Base-by-base conservation (phyloP, 2,888 invertebrate species). In the Geotrupes spiniger region DNA sequence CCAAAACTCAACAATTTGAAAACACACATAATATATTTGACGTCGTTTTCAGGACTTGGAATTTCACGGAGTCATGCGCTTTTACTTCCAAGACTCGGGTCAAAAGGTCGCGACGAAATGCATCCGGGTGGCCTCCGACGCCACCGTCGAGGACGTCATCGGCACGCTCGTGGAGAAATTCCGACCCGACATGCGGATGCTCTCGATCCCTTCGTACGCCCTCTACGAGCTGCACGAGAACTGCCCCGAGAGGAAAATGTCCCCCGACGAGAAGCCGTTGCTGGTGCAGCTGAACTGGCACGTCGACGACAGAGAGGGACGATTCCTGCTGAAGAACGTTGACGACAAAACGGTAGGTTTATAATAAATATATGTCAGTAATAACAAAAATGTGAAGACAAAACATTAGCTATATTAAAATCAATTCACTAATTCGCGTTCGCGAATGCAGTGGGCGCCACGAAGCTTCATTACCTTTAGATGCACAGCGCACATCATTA, bases 61-160 rank as follows among this genome's bases (percentile, higher is more conserved):
- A 74, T 98, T 99, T 76, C 95, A 97, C 76, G 99, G 99, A 38
- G 99, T 99, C 51, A 99, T 99, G 94, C 85, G 99, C 63, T 99
- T 98, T 78, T 99, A 97, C 77, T 99, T 96, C 74, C 97, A 98
- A 89, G 98, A 98, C 75, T 91, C 92, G 44, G 96, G 95, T 40
- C 94, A 96, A 76, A 97, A 97, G 78, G 95, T 98, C 51, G 94
- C 97, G 45, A 99, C 99, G 37, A 99, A 99, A 78, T 99, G 99
- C 75, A 95, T 99, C 63, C 85, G 98, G 46, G 98, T 99, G 40
- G 92, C 97, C 40, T 95, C 94, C 51, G 93, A 95, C 61, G 98
- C 98, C 38, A 95, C 94, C 31, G 92, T 96, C 55, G 85, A 87
- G 71, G 95, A 95, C 71, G 97, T 99, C 59, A 94, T 99, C 73